Evolutionary conservation across 2,888 invertebrate genomes (phyloP).

Genomic region (Ophioninae sp.): DNA sequence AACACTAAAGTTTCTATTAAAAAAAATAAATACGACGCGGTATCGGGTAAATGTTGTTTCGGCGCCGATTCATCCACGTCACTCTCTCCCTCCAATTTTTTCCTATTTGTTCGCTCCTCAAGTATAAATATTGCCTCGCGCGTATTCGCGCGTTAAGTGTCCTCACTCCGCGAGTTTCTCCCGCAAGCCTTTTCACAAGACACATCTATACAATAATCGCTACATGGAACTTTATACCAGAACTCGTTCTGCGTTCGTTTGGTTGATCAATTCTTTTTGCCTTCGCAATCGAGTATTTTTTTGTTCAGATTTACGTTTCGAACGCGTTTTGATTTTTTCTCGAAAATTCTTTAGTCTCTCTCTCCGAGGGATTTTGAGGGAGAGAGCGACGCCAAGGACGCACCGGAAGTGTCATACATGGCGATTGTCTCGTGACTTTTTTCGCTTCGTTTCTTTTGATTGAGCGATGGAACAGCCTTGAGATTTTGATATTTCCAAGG

Average conservation of each 20-base stretch:
- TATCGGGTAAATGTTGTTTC: not conserved
- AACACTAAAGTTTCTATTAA: conserved; percentile 51
- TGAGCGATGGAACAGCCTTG: not conserved
- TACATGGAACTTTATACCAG: conserved; percentile 66
- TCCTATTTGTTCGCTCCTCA: not conserved
- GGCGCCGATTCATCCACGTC: conserved; percentile 29
- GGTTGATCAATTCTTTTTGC: not conserved
- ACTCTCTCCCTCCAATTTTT: conserved; percentile 25
- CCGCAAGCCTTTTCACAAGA: conserved; percentile 12
- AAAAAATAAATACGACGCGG: conserved; percentile 21
- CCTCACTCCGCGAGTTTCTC: not conserved
- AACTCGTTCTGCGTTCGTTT: conserved; percentile 56
- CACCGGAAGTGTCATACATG: not conserved
- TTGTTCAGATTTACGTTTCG: not conserved
- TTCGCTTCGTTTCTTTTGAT: conserved; percentile 26
- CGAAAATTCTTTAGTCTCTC: conserved; percentile 1
- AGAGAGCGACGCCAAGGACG: not conserved
- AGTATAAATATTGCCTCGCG: conserved; percentile 7
- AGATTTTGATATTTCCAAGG: not conserved
- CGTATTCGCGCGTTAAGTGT: too few relatives aligned
- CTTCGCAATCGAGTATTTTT: conserved; percentile 51
- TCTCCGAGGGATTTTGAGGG: conserved; percentile 11
- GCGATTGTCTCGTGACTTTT: conserved; percentile 28
- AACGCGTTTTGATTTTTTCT: conserved; percentile 3
- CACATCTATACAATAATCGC: conserved; percentile 40